phyloP scores from a whole-genome alignment of 2,797 vertebrate species.

The Hozukius guyotensis region DNA sequence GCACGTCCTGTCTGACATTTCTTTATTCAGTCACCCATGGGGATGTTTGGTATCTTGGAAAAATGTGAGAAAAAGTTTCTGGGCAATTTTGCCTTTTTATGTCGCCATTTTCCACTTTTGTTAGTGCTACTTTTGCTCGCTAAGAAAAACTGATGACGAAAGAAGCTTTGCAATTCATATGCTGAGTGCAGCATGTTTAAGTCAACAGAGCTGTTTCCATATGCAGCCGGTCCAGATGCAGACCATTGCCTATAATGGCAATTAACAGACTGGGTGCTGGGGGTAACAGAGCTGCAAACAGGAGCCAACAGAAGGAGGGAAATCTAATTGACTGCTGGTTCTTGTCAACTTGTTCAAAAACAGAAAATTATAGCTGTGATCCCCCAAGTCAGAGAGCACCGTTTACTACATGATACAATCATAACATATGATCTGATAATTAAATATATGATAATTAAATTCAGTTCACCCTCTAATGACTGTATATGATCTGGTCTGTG shows the following conservation, averaged over 20 bases:
- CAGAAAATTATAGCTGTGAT: neutral
- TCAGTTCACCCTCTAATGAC: neutral
- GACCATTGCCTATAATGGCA: conserved; percentile 47
- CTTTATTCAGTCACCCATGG: neutral
- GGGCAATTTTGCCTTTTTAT: neutral
- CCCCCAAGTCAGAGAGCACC: neutral
- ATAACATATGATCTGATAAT: conserved; percentile 4
- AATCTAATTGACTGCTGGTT: conserved; percentile 18
- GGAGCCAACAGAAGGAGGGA: conserved; percentile 8
- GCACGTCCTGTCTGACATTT: neutral
- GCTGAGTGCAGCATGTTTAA: conserved; percentile 47
- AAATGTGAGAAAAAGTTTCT: neutral
- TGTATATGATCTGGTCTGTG: neutral
- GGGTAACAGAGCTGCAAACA: conserved; percentile 36
- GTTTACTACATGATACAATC: neutral
- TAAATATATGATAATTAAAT: conserved; percentile 5
- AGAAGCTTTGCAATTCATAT: conserved; percentile 25
- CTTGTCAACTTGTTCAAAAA: neutral
- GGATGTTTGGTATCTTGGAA: neutral
- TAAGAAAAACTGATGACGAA: conserved; percentile 19
- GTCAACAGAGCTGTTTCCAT: conserved; percentile 40
- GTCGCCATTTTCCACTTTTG: neutral
- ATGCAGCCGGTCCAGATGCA: conserved; percentile 59
- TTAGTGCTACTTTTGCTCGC: neutral
- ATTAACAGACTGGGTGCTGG: conserved; percentile 43